phyloP scores from a whole-genome alignment of 2,888 invertebrate species.

The Dexiosoma caninum region DNA sequence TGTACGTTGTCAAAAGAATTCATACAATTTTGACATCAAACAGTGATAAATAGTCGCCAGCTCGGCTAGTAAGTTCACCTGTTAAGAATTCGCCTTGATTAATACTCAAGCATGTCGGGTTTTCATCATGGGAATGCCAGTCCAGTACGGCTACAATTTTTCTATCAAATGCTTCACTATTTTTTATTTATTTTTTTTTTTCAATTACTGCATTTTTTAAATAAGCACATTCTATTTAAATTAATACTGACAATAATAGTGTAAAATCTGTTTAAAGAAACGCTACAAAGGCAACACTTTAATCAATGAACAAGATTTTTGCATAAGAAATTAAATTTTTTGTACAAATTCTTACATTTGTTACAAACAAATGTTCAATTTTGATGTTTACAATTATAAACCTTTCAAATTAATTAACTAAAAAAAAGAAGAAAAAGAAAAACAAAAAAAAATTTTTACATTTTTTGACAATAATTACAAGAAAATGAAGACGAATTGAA shows the following conservation, averaged over 20 bases:
- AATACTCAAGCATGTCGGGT: too few species aligned
- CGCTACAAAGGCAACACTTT: conserved; percentile 1
- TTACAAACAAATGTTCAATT: conserved; percentile 36
- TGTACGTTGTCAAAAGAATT: too few species aligned
- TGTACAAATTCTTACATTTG: conserved; percentile 6
- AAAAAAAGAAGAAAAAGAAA: background rate
- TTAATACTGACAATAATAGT: conserved; percentile 12
- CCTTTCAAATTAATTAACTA: background rate
- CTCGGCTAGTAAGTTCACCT: too few species aligned
- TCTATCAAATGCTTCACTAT: too few species aligned
- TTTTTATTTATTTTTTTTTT: too few species aligned
- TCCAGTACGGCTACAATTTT: too few species aligned
- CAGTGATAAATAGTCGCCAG: too few species aligned
- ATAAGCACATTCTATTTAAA: too few species aligned
- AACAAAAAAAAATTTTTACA: conserved; percentile 40
- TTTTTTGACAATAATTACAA: conserved; percentile 45
- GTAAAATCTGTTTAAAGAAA: conserved; percentile 24
- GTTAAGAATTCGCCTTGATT: too few species aligned
- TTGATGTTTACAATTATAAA: conserved; percentile 8
- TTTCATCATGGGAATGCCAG: too few species aligned
- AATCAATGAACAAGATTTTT: background rate
- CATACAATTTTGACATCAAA: too few species aligned
- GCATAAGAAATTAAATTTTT: background rate
- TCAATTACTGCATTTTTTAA: too few species aligned
- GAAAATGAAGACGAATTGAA: conserved; percentile 5